Evolutionary conservation across 2,888 invertebrate genomes (phyloP).

Genomic region (Beris morrisii): DNA sequence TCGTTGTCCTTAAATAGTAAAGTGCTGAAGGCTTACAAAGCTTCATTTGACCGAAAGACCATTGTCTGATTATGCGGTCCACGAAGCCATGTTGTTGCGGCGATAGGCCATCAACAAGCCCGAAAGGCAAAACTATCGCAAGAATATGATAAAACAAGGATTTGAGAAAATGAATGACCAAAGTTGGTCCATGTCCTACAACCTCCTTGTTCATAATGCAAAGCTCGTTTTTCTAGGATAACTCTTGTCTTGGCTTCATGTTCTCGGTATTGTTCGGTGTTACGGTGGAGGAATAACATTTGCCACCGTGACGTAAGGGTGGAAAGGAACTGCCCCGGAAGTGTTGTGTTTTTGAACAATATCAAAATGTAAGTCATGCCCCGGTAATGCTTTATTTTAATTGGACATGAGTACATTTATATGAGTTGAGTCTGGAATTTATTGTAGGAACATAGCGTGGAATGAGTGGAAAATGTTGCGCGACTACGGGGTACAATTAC

Average conservation of each 20-base stretch:
- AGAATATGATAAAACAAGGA: slow-evolving; percentile 39
- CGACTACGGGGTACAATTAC: too few species aligned
- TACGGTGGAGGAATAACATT: not conserved
- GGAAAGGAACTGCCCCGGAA: slow-evolving; percentile 26
- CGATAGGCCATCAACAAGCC: slow-evolving; percentile 32
- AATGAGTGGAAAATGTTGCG: too few species aligned
- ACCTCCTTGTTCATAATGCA: slow-evolving; percentile 31
- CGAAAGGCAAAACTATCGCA: slow-evolving; percentile 37
- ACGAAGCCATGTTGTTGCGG: slow-evolving; percentile 13
- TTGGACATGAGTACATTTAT: slow-evolving; percentile 13
- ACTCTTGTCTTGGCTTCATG: slow-evolving; percentile 12
- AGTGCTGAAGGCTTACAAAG: not conserved
- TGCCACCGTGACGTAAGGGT: not conserved
- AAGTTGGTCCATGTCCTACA: slow-evolving; percentile 40
- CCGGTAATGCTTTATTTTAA: slow-evolving; percentile 20
- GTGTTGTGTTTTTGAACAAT: slow-evolving; percentile 30
- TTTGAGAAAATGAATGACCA: slow-evolving; percentile 39
- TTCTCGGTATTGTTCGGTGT: slow-evolving; percentile 11
- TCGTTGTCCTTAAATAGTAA: not conserved
- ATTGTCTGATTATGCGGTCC: slow-evolving; percentile 24
- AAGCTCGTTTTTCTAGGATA: slow-evolving; percentile 15
- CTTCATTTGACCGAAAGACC: slow-evolving; percentile 7
- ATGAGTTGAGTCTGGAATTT: not conserved
- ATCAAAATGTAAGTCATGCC: slow-evolving; percentile 31
- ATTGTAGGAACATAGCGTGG: too few species aligned